Evolutionary conservation across 64 coral and sea anemone genomes (phyloP), one percentile per base, ranked within the genome.

Genomic region (Porites lutea): DNA sequence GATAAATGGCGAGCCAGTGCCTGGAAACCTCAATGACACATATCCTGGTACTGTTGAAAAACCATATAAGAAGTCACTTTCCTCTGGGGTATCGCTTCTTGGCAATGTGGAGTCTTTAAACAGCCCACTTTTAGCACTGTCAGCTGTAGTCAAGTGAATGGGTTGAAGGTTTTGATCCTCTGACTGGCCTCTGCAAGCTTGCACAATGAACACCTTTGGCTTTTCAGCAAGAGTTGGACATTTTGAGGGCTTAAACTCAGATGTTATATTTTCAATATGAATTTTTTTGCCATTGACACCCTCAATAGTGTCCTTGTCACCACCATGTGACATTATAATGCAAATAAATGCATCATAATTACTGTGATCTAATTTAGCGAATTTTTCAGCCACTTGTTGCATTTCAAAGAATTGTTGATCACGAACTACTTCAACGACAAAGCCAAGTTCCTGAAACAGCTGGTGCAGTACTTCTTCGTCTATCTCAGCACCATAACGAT

Each of bases 321-420:
- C 48, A 37, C 88, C 88, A 20, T 90, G 88, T 2, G 75, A 65
- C 88, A 90, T 90, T 11, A 90, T 81, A 6, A 90, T 58, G 50
- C 88, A 90, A 6, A 82, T 77, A 71, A 90, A 90, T 27, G 88
- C 88, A 58, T 90, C 88, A 58, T 43, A 82, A 0, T 90, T 14
- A 15, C 20, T 12, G 14, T 90, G 88, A 16, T 81, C 61, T 13
- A 37, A 69, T 10, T 7, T 53, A 2, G 60, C 63, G 58, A 13
- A 90, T 7, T 70, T 48, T 65, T 82, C 43, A 9, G 64, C 13
- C 9, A 5, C 6, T 3, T 43, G 4, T 12, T 61, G 18, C 63
- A 90, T 79, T 48, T 82, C 60, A 2, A 20, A 20, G 8, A 22
- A n/a, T 5, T 44, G 43, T 7, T 52, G 20, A 60, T 90, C 76